Conservation (phyloP, 2,797 vertebrate species). For the Parambassis ranga region DNA sequence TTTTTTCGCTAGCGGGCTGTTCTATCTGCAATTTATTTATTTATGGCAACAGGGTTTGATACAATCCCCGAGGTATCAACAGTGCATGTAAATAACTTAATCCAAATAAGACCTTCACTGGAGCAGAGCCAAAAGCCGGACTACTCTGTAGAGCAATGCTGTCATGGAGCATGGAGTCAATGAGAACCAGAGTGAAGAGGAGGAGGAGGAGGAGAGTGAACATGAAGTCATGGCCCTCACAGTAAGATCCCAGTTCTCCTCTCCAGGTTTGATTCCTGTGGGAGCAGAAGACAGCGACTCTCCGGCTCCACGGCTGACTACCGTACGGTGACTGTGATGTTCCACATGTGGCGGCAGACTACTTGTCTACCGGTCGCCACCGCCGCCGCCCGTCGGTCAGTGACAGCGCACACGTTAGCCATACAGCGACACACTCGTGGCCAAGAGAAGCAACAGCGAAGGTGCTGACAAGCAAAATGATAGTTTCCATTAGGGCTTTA, state of each 20-base stretch:
- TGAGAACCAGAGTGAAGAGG: slow-evolving; percentile 39
- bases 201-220: slow-evolving; percentile 25
- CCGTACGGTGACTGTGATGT: slow-evolving; percentile 71
- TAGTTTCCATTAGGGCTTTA: slow-evolving; percentile 54
- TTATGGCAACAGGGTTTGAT: slow-evolving; percentile 17
- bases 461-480: slow-evolving; percentile 67
- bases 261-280: slow-evolving; percentile 52
- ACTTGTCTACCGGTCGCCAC: slow-evolving; percentile 19
- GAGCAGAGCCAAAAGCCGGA: slow-evolving; percentile 13
- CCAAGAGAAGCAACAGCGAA: slow-evolving; percentile 60
- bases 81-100: slow-evolving; percentile 39
- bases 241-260: slow-evolving; percentile 56
- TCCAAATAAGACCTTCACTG: slow-evolving; percentile 20
- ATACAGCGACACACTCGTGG: slow-evolving; percentile 27
- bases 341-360: slow-evolving; percentile 64
- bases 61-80: slow-evolving; percentile 10
- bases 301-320: slow-evolving; percentile 66
- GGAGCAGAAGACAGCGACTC: slow-evolving; percentile 68
- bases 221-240: slow-evolving; percentile 67
- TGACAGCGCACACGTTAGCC: slow-evolving; percentile 31
- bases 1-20: neutral
- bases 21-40: slow-evolving; percentile 40
- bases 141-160: slow-evolving; percentile 18
- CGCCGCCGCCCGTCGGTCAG: slow-evolving; percentile 24
- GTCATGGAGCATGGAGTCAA: slow-evolving; percentile 43